A percentile compares a stretch with the other conserved stretches of the same genome.
These are phyloP conservation scores for Epiblema foenella DNA, from an alignment of 2,888 invertebrate species.

Conservation along the genomic window DNA sequence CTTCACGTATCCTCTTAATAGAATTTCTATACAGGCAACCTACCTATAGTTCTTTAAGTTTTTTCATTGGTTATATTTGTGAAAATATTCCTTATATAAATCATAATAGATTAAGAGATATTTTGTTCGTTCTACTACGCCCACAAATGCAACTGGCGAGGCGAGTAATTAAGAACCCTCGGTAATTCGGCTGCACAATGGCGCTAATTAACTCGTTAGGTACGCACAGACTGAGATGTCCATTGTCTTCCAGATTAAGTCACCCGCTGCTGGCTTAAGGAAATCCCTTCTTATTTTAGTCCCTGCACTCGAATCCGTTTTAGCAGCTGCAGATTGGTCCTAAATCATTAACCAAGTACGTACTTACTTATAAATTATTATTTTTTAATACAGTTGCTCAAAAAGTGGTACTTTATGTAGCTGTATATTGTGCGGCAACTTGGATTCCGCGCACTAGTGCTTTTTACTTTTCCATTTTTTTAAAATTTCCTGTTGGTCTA, in stretches of 20 bases:
- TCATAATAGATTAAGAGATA: no score
- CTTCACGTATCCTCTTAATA: no score
- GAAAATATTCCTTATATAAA: neutral
- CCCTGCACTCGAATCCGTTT: neutral
- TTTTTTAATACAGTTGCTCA: no score
- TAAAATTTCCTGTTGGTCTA: no score
- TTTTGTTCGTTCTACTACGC: conserved; percentile 7
- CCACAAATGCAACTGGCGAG: neutral
- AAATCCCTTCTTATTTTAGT: conserved; percentile 19
- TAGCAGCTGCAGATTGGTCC: neutral
- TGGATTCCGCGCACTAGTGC: no score
- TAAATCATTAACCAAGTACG: neutral
- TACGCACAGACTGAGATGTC: conserved; percentile 31
- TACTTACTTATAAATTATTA: no score
- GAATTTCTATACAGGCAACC: no score
- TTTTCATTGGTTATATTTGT: neutral
- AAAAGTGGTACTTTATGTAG: no score
- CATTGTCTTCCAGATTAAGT: conserved; percentile 36
- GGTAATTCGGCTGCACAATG: conserved; percentile 36
- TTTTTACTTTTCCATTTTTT: no score
- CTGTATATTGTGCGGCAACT: no score
- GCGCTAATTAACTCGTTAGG: conserved; percentile 42
- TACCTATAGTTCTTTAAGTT: no score
- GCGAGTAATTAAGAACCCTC: conserved; percentile 29
- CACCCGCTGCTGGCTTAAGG: conserved; percentile 14